A percentile compares a stretch with the other conserved stretches of the same genome.
phyloP scores from a whole-genome alignment of 2,113 vertebrate genomes.

The Lates calcarifer region DNA sequence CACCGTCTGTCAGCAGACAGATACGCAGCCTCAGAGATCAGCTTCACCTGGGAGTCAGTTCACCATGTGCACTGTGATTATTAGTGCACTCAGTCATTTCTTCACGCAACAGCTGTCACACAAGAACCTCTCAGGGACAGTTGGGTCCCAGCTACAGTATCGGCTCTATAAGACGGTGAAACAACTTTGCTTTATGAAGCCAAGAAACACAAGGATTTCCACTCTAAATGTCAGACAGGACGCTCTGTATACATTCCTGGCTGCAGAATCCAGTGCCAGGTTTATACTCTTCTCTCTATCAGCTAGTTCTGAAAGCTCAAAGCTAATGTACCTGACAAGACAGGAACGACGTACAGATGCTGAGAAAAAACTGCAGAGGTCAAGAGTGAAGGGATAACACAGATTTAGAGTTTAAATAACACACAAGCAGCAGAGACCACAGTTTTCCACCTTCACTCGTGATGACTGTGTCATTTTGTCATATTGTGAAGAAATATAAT shows the following conservation, averaged over 20 bases:
- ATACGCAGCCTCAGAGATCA: conserved; percentile 37
- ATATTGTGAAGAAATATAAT: not conserved
- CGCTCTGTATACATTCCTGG: conserved; percentile 63
- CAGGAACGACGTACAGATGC: conserved; percentile 18
- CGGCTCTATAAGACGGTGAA: conserved; percentile 35
- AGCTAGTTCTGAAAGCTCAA: conserved; percentile 18
- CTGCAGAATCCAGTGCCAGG: conserved; percentile 23
- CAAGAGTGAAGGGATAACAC: not conserved
- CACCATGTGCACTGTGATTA: conserved; percentile 51
- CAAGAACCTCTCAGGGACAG: conserved; percentile 48
- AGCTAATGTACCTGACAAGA: conserved; percentile 4
- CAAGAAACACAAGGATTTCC: conserved; percentile 62
- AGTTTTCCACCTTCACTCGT: not conserved
- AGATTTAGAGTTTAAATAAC: not conserved
- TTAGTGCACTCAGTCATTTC: conserved; percentile 57
- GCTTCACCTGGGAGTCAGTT: conserved; percentile 46
- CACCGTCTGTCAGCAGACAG: not conserved
- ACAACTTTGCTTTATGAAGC: conserved; percentile 36
- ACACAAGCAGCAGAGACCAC: not conserved
- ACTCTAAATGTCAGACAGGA: conserved; percentile 34
- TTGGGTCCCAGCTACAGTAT: conserved; percentile 31
- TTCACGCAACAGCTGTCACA: conserved; percentile 54
- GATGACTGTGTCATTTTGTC: not conserved
- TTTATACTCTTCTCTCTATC: conserved; percentile 47
- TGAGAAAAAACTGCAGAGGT: conserved; percentile 3